phyloP scores from a whole-genome alignment of 2,888 invertebrate genomes.

The Cerceris ruficornis region DNA sequence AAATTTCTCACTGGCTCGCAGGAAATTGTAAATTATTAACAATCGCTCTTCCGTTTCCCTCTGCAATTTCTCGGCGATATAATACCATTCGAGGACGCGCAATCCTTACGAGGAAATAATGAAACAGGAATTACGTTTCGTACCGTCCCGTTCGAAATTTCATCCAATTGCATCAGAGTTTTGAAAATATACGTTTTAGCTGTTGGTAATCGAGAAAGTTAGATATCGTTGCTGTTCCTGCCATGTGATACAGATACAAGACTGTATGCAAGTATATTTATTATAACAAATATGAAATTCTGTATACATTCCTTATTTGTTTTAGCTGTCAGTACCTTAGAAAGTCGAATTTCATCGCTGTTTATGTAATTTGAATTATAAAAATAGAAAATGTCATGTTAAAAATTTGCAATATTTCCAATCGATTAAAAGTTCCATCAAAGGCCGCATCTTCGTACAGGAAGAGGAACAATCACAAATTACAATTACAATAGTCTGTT shows the following conservation, averaged over 20 bases:
- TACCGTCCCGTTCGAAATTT: background rate
- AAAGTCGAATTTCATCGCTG: too few relatives aligned
- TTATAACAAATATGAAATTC: too few relatives aligned
- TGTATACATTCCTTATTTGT: too few relatives aligned
- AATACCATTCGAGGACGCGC: background rate
- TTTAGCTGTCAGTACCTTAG: too few relatives aligned
- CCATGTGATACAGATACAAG: too few relatives aligned
- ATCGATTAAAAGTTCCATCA: too few relatives aligned
- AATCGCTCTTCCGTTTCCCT: conserved; percentile 13
- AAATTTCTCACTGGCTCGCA: conserved; percentile 45
- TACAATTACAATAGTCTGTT: background rate
- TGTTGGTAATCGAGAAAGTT: too few relatives aligned
- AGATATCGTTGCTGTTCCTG: too few relatives aligned
- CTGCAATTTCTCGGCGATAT: conserved; percentile 15
- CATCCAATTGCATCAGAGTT: background rate
- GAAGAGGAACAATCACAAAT: background rate
- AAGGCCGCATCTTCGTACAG: background rate
- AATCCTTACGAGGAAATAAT: background rate
- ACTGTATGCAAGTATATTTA: too few relatives aligned
- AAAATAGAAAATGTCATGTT: too few relatives aligned
- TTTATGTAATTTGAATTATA: too few relatives aligned
- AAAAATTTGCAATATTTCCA: too few relatives aligned
- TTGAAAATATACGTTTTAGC: background rate
- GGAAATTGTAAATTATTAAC: conserved; percentile 34
- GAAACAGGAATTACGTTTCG: background rate